Conservation (phyloP, 2,113 vertebrate species). For the Pitta sordida region DNA sequence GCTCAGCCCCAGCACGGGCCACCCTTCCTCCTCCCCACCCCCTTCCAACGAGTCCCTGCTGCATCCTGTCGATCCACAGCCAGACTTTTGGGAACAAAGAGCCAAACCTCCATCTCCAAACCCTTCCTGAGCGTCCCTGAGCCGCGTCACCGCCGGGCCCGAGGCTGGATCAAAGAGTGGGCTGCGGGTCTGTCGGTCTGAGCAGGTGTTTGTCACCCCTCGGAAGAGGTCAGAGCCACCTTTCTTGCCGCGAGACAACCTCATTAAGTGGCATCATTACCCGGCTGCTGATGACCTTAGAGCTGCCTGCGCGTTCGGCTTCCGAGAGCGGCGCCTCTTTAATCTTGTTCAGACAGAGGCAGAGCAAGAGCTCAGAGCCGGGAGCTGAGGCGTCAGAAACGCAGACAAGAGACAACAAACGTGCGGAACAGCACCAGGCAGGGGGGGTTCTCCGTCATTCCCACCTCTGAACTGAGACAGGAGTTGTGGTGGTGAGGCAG, state of each 20-base stretch:
- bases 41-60: neutral
- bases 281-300: neutral
- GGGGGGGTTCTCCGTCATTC: neutral
- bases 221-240: neutral
- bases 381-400: neutral
- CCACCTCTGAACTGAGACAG: neutral
- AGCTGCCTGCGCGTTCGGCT: neutral
- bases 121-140: neutral
- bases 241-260: neutral
- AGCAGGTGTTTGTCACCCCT: neutral
- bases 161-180: neutral
- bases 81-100: neutral
- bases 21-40: neutral
- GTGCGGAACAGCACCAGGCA: fast-evolving
- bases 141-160: neutral
- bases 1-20: neutral
- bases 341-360: constrained; percentile 34
- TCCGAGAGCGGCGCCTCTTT: neutral
- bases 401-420: neutral
- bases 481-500: fast-evolving
- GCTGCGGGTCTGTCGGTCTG: fast-evolving
- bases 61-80: neutral
- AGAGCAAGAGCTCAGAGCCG: neutral
- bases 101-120: neutral
- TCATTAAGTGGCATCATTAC: neutral